Percentiles rank a stretch among this genome's conserved stretches.
These are phyloP conservation scores for Pachypanchax playfairii DNA, from an alignment of 2,113 vertebrate genomes.

Conservation along the genomic window DNA sequence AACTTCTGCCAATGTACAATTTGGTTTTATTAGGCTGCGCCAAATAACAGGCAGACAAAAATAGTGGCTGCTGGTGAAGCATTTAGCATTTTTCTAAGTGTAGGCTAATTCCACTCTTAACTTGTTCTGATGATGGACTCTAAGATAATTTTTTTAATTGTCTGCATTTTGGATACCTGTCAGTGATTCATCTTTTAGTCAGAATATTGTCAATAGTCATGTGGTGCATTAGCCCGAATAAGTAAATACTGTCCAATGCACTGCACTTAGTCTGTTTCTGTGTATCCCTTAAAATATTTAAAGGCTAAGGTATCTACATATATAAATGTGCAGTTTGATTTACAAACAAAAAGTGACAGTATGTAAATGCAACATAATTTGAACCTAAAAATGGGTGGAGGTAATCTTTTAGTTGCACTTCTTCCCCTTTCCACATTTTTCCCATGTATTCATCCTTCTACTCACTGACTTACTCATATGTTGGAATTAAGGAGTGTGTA, in stretches of 20 bases:
- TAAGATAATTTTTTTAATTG: background rate
- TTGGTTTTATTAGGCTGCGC: background rate
- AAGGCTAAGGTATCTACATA: background rate
- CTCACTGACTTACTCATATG: background rate
- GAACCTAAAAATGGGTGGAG: background rate
- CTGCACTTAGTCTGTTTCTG: background rate
- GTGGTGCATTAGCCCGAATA: no score
- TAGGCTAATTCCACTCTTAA: background rate
- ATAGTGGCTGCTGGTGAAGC: background rate
- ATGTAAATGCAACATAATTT: background rate
- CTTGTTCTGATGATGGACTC: background rate
- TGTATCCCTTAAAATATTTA: background rate
- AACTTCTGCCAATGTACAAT: slow-evolving; percentile 3
- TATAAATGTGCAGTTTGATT: no score
- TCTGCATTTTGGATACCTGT: background rate
- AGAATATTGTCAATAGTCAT: background rate
- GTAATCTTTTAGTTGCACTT: background rate
- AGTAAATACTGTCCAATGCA: no score
- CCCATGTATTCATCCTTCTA: background rate
- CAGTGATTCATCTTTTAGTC: no score
- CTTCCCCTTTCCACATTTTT: background rate
- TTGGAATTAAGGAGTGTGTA: background rate
- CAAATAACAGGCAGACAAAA: background rate
- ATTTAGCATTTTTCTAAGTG: background rate
- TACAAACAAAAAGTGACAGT: no score